Base-by-base conservation (phyloP, 2,113 vertebrate species). In the Semnornis frantzii region DNA sequence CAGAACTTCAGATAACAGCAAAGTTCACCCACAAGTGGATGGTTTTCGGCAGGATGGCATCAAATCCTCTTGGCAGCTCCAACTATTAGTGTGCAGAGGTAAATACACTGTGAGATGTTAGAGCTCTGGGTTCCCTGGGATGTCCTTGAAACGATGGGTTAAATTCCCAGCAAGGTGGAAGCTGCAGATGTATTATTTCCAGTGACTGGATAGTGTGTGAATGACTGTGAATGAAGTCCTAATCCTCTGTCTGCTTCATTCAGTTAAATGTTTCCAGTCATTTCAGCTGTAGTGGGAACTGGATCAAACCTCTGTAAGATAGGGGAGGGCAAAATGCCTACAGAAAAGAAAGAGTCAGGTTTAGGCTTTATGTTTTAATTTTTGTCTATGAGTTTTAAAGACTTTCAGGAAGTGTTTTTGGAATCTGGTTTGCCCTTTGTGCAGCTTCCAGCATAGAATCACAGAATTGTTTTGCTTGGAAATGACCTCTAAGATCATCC, bases 11-110 rank as follows among this genome's bases (percentile, higher is more conserved):
- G 64, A 64, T 64, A 77, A 68, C 12, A 14, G 57, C 68, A 52
- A 4, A 60, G 37, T 48, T 73, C 7, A 23, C 0, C 1, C 12
- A 42, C 5, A 3, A 59, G 66, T 12, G 55, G 48, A 55, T 0
- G 1, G 9, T 89, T 80, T 87, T 87, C 50, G 57, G 24, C 50
- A 62, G 70, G 71, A 15, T 42, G 39, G 46, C 48, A 31, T 39
- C 68, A 76, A 81, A 62, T 52, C 48, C 31, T 75, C 42, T 89
- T 93, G 68, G 34, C 70, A 91, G 33, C 46, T 91, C 60, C 24
- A 75, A 48, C 60, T 59, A 58, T 13, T 46, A 44, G 27, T 54
- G 30, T 59, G 30, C 52, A 44, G 30, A 66, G 27, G 31, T 72
- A 28, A 28, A 17, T 85, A 34, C 23, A 52, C 12, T 48, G 37